Conservation (phyloP, 2,888 invertebrate species). For the Sphecodes monilicornis region DNA sequence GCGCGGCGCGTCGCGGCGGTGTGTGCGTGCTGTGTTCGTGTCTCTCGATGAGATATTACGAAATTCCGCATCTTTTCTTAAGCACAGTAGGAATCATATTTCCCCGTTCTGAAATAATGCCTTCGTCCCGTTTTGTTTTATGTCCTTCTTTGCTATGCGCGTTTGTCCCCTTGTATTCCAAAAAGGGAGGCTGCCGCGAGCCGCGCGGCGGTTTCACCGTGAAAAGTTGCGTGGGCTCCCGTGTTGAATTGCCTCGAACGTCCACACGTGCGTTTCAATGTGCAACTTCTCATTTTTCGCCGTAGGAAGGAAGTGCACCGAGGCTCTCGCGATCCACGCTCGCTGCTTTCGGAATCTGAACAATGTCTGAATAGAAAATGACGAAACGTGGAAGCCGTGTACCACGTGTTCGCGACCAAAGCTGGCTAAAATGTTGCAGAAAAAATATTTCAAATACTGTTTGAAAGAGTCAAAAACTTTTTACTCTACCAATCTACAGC, state of each 20-base stretch:
- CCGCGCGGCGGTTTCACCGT: slow-evolving; percentile 19
- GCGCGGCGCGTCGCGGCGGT: no score
- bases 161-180: slow-evolving; percentile 32
- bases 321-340: slow-evolving; percentile 17
- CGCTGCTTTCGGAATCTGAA: slow-evolving; percentile 22
- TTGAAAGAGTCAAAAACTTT: no score
- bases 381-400: slow-evolving; percentile 12
- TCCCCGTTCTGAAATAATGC: slow-evolving; percentile 56
- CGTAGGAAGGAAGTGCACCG: slow-evolving; percentile 36
- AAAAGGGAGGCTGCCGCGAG: slow-evolving; percentile 41
- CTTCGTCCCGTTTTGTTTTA: slow-evolving; percentile 21
- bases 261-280: slow-evolving; percentile 42
- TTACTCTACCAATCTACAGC: no score
- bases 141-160: slow-evolving; percentile 25
- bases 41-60: slow-evolving; percentile 62
- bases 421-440: no score
- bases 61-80: slow-evolving; percentile 63
- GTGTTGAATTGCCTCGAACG: slow-evolving; percentile 43
- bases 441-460: no score
- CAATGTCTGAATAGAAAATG: slow-evolving; percentile 26
- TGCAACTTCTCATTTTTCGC: slow-evolving; percentile 29
- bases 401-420: slow-evolving; percentile 1
- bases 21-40: not conserved
- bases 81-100: slow-evolving; percentile 55
- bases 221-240: slow-evolving; percentile 46